phyloP scores from a whole-genome alignment of 2,888 invertebrate species.

The Acanthacorydalis orientalis region DNA sequence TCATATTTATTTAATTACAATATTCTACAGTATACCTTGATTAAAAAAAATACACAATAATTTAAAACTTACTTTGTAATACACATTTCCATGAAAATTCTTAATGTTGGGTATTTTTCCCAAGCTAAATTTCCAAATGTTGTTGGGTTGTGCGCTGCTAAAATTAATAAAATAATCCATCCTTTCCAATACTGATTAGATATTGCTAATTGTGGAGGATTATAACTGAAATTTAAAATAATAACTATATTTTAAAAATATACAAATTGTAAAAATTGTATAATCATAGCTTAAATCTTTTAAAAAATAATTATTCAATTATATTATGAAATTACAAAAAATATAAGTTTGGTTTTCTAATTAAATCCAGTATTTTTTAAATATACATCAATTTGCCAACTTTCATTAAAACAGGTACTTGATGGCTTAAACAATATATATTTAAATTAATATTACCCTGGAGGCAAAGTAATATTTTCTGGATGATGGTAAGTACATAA shows the following conservation, averaged over 20 bases:
- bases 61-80: slow-evolving; percentile 62
- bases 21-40: not conserved
- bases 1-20: not conserved
- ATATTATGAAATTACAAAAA: too few relatives aligned
- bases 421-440: not conserved
- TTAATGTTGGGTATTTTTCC: slow-evolving; percentile 78
- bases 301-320: not conserved
- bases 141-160: slow-evolving; percentile 84
- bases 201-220: slow-evolving; percentile 79
- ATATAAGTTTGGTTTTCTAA: too few relatives aligned
- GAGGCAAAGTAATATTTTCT: slow-evolving; percentile 76
- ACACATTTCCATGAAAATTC: slow-evolving; percentile 88
- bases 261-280: too few relatives aligned
- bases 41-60: not conserved
- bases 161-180: slow-evolving; percentile 72
- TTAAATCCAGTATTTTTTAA: too few relatives aligned
- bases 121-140: slow-evolving; percentile 76
- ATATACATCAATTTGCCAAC: too few relatives aligned
- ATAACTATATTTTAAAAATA: not conserved
- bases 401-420: too few relatives aligned
- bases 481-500: slow-evolving; percentile 84
- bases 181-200: slow-evolving; percentile 90
- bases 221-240: slow-evolving; percentile 32
- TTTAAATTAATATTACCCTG: slow-evolving; percentile 37
- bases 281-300: too few relatives aligned